Conservation (phyloP, 2,113 vertebrate species). For the Hipposideros armiger region DNA sequence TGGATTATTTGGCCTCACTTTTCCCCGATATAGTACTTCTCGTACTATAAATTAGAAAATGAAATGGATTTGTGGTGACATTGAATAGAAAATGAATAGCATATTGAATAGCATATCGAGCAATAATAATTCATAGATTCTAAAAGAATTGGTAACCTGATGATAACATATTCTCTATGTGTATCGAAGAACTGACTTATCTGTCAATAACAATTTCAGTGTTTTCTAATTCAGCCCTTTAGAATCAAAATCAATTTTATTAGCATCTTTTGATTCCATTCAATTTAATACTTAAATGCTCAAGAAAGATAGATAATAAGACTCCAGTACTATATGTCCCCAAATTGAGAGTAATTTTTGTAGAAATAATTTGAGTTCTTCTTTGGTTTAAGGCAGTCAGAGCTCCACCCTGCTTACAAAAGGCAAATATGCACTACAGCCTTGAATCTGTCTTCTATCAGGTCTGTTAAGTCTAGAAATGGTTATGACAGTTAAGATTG, state of each 20-base stretch:
- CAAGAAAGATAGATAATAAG: neutral
- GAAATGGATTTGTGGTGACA: neutral
- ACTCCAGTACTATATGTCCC: neutral
- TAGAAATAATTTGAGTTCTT: neutral
- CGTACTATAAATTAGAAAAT: neutral
- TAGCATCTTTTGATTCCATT: neutral
- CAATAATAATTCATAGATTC: neutral
- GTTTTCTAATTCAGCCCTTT: conserved; percentile 27
- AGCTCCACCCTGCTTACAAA: neutral
- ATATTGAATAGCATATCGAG: neutral
- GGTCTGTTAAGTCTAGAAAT: neutral
- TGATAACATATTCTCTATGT: neutral
- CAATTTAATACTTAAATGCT: conserved; percentile 4
- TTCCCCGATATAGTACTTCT: neutral
- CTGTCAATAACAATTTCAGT: neutral
- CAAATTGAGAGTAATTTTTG: neutral
- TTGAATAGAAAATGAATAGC: conserved; percentile 5
- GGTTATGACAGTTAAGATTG: neutral
- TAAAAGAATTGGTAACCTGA: neutral
- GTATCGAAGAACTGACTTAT: neutral
- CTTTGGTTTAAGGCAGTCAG: neutral
- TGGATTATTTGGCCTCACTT: neutral
- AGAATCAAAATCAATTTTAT: neutral
- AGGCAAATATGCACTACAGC: neutral
- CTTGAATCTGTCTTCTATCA: neutral